Evolutionary conservation across 1,140 invertebrate genomes (phyloP).

Genomic region (Hirudo medicinalis): DNA sequence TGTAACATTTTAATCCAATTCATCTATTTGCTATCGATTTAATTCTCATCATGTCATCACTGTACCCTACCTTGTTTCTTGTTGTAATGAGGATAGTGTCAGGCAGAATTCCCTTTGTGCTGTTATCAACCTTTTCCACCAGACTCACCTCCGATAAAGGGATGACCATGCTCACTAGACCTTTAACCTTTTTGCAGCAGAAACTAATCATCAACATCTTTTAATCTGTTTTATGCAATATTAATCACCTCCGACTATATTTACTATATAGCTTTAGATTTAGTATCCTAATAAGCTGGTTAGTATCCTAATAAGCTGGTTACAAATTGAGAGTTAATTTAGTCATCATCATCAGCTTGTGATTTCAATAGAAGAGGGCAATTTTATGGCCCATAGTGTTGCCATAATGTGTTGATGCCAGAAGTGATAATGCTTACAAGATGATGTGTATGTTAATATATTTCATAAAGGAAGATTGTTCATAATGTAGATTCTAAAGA

Average conservation of each 20-base stretch:
- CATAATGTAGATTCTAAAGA: too few species aligned
- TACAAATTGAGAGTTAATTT: too few species aligned
- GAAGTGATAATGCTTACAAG: too few species aligned
- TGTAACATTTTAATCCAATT: neutral
- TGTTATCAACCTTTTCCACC: conserved; percentile 58
- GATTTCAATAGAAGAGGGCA: too few species aligned
- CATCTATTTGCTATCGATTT: neutral
- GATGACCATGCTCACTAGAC: conserved; percentile 72
- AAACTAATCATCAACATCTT: neutral
- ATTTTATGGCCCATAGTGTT: too few species aligned
- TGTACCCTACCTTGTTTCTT: conserved; percentile 46
- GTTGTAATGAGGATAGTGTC: conserved; percentile 75
- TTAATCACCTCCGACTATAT: conserved; percentile 1
- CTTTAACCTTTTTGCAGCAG: conserved; percentile 51
- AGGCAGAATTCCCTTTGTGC: conserved; percentile 46
- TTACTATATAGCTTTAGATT: too few species aligned
- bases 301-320: neutral
- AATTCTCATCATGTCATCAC: neutral
- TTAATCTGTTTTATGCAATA: neutral
- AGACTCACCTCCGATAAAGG: conserved; percentile 64
- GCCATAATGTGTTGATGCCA: too few species aligned
- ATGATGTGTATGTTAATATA: too few species aligned
- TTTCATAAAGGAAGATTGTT: too few species aligned
- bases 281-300: too few species aligned
- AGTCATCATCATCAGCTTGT: too few species aligned